These are phyloP conservation scores for Forbesichthys agassizii DNA, from an alignment of 2,113 vertebrate genomes.

Conservation along the genomic window DNA sequence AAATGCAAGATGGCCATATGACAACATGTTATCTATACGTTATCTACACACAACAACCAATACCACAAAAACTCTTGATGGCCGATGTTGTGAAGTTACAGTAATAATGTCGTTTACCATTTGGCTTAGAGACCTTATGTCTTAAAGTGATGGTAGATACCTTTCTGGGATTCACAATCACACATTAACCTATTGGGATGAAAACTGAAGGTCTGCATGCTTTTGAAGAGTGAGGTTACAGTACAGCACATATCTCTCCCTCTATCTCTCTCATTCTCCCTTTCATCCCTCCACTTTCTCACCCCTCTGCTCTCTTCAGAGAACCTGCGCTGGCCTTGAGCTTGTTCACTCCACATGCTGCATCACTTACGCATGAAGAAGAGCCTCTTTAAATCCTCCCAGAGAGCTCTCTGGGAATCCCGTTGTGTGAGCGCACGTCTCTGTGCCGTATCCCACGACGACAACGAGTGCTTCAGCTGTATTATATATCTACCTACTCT, in stretches of 20 bases:
- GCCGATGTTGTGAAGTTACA: not conserved
- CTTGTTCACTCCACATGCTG: constrained; percentile 52
- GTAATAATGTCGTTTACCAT: not conserved
- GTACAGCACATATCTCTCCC: constrained; percentile 4
- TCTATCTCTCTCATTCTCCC: constrained; percentile 33
- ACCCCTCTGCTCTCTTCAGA: constrained; percentile 39
- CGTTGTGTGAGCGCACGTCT: constrained; percentile 16
- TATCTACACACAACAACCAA: too few relatives aligned
- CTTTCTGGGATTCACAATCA: constrained; percentile 38
- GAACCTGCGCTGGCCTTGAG: constrained; percentile 50
- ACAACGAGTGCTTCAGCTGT: too few relatives aligned
- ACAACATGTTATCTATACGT: too few relatives aligned
- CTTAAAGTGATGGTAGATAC: constrained; percentile 8
- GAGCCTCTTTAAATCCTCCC: constrained; percentile 43
- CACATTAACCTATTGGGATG: constrained; percentile 44
- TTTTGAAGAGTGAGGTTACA: constrained; percentile 53
- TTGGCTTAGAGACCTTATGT: not conserved
- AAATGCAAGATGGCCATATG: not conserved
- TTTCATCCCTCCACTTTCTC: constrained; percentile 39
- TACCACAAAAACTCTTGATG: not conserved
- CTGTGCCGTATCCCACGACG: constrained; percentile 38
- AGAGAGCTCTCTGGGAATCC: constrained; percentile 41
- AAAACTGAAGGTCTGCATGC: constrained; percentile 46
- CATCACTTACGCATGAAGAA: constrained; percentile 69
- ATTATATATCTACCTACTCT: too few relatives aligned